A percentile compares a stretch with the other conserved stretches of the same genome.
Evolutionary conservation across 2,888 invertebrate species (phyloP).

Genomic region (Parnassius smintheus): DNA sequence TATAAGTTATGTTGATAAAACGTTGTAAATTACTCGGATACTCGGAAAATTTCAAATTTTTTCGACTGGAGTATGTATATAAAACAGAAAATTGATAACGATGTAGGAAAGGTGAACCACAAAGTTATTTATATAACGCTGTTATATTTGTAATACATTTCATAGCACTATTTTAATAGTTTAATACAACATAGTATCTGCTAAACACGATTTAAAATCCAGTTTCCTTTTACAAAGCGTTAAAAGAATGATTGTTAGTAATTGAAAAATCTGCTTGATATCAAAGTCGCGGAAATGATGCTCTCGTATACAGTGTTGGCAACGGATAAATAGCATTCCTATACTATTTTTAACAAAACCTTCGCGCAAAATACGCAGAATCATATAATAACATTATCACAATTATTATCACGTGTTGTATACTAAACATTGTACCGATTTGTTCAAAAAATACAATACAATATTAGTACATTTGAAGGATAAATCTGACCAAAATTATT

Average conservation of each 20-base stretch:
- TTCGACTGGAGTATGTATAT: no score
- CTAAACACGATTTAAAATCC: background rate
- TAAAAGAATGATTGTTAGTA: slow-evolving; percentile 8
- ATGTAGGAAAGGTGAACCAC: background rate
- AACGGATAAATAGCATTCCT: slow-evolving; percentile 7
- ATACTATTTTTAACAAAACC: slow-evolving; percentile 9
- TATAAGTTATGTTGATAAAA: no score
- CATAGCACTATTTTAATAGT: no score
- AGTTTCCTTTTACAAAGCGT: background rate
- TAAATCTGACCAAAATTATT: no score
- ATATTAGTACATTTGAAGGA: no score
- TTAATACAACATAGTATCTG: no score
- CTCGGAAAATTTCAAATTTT: no score
- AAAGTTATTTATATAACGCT: background rate
- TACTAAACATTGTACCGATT: background rate
- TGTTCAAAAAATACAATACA: background rate
- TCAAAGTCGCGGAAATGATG: slow-evolving; percentile 10
- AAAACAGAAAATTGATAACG: background rate
- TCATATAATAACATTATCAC: slow-evolving; percentile 13
- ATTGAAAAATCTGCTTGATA: background rate
- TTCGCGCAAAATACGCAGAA: slow-evolving; percentile 11
- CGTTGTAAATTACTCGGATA: no score
- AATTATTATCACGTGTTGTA: background rate
- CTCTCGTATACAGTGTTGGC: background rate
- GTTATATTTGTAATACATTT: background rate